Evolutionary conservation across 2,113 vertebrate genomes (phyloP).

Genomic region (Xenopus laevis): DNA sequence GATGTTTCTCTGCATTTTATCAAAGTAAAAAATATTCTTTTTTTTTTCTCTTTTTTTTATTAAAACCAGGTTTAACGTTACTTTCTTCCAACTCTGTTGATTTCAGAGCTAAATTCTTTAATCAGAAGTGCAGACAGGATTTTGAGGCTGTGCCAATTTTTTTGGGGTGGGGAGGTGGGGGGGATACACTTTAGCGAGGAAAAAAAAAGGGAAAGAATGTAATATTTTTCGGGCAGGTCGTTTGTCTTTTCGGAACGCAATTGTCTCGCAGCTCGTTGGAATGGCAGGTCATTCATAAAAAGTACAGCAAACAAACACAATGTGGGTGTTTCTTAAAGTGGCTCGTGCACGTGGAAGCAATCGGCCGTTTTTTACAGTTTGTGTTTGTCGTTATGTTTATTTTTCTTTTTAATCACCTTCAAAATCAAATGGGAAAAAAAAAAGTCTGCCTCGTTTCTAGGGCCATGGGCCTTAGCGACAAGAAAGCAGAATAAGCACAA

Average conservation of each 20-base stretch:
- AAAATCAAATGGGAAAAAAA: too few species aligned
- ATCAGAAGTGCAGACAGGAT: conserved; percentile 59
- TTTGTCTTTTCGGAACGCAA: conserved; percentile 51
- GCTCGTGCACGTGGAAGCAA: too few species aligned
- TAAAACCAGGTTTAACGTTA: conserved; percentile 38
- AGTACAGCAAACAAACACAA: neutral
- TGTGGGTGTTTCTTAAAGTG: too few species aligned
- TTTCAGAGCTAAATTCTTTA: conserved; percentile 53
- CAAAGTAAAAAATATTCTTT: too few species aligned
- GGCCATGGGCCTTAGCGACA: too few species aligned
- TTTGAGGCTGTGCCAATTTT: conserved; percentile 56
- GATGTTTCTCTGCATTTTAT: too few species aligned
- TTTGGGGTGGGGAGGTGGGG: conserved; percentile 40
- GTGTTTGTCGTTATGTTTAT: too few species aligned
- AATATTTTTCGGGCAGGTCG: conserved; percentile 41
- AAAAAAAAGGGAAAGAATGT: conserved; percentile 48
- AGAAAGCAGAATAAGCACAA: too few species aligned
- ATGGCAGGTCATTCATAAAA: neutral
- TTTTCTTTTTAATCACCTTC: too few species aligned
- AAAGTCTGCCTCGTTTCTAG: too few species aligned
- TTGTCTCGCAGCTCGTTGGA: conserved; percentile 26
- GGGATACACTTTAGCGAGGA: conserved; percentile 49
- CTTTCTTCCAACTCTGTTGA: conserved; percentile 36
- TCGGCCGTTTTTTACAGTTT: too few species aligned
- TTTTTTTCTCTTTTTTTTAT: too few species aligned